Evolutionary conservation across 2,888 invertebrate species (phyloP).

Genomic region (Tenthredo distinguenda): DNA sequence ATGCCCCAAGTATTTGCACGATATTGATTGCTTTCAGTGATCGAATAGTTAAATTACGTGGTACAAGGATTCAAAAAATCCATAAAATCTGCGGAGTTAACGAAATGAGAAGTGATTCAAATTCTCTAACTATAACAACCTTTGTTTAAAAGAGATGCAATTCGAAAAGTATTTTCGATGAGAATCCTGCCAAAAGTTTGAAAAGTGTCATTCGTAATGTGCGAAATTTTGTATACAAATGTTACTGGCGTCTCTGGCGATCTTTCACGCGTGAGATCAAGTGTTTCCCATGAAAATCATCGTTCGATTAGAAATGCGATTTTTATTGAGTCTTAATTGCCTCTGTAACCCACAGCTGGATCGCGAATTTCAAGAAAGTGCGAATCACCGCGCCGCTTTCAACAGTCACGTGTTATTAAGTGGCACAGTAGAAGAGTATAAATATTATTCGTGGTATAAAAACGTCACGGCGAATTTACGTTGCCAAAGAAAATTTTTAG

Average conservation of each 20-base stretch:
- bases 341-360: constrained; percentile 26
- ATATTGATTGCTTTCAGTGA: not conserved
- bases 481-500: constrained; percentile 26
- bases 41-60: not conserved
- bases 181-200: not conserved
- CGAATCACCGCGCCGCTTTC: constrained; percentile 1
- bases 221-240: not conserved
- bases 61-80: not conserved
- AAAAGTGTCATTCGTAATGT: not conserved
- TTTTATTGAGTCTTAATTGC: constrained; percentile 28
- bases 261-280: not conserved
- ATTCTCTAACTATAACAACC: not conserved
- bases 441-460: constrained; percentile 47
- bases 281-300: not conserved
- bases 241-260: not conserved
- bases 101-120: not conserved
- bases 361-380: constrained; percentile 14
- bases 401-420: constrained; percentile 32
- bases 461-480: constrained; percentile 34
- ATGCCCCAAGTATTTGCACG: not conserved
- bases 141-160: not conserved
- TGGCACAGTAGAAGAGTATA: constrained; percentile 40
- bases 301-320: not conserved
- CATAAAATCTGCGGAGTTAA: not conserved
- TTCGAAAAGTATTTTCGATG: not conserved